These are phyloP conservation scores for Dendronephthya gigantea DNA, from an alignment of 64 coral and sea anemone genomes.

Conservation along the genomic window DNA sequence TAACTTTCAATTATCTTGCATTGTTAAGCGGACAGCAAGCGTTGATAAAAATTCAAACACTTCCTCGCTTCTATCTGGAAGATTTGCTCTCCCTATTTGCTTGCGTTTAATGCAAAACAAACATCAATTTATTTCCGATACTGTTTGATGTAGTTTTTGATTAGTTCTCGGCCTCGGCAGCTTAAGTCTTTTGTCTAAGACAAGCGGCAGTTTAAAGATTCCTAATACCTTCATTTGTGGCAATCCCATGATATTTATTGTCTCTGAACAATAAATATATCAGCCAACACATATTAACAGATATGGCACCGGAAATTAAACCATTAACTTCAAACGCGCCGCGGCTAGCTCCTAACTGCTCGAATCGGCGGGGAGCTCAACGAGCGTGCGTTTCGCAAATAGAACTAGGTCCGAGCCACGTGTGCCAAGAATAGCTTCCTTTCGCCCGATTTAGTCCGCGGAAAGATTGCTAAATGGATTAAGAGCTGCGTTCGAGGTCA, in stretches of 20 bases:
- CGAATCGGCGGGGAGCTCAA: not conserved
- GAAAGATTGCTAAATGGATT: conserved; percentile 1
- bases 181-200: not conserved
- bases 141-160: not conserved
- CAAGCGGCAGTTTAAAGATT: conserved; percentile 21
- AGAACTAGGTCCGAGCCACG: not conserved
- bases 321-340: conserved; percentile 10
- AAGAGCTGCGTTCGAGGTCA: not conserved
- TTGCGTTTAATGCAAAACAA: not conserved
- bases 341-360: not conserved
- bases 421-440: not conserved
- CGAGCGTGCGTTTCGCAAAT: not conserved
- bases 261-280: not conserved
- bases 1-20: not conserved
- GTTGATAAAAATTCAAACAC: not conserved
- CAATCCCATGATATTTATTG: not conserved
- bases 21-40: not conserved
- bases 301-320: conserved; percentile 9
- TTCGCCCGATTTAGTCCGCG: not conserved
- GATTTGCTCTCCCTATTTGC: not conserved
- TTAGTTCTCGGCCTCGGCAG: not conserved
- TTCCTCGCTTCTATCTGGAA: not conserved
- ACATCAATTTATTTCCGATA: not conserved
- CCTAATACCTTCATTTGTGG: not conserved
- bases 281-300: conserved; percentile 14